These are phyloP conservation scores for Sus scrofa DNA, from an alignment of 2,113 vertebrate species.

Conservation along the genomic window DNA sequence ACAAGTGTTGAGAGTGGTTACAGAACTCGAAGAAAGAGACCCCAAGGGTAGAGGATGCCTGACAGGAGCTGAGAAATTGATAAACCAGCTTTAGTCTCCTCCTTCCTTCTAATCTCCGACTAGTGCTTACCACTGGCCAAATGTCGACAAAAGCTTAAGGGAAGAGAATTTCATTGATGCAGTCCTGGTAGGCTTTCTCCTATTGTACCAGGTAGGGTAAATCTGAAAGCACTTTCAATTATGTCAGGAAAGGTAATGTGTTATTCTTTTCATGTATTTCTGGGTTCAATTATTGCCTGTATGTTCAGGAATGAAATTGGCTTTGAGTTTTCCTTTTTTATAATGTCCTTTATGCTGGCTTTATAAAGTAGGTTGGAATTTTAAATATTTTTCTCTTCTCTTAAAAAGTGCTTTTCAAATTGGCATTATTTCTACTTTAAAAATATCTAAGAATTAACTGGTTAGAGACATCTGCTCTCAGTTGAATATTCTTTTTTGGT, in stretches of 20 bases:
- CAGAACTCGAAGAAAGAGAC: background rate
- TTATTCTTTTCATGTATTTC: background rate
- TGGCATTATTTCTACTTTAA: background rate
- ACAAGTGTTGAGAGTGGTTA: background rate
- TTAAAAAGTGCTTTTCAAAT: background rate
- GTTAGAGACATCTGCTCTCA: background rate
- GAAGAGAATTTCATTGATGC: background rate
- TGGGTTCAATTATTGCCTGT: constrained; percentile 2
- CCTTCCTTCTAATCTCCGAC: background rate
- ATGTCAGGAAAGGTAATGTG: background rate
- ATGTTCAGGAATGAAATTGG: background rate
- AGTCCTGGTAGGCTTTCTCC: background rate
- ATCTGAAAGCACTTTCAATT: background rate
- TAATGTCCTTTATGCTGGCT: background rate
- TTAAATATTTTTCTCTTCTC: background rate
- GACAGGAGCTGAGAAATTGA: background rate
- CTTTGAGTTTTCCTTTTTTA: background rate
- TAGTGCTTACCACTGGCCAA: background rate
- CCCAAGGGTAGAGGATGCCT: background rate
- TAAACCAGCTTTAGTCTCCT: background rate
- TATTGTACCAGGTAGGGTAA: background rate
- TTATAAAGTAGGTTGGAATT: background rate
- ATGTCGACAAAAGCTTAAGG: background rate
- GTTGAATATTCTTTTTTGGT: background rate
- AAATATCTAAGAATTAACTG: background rate